Percentiles rank a stretch among this genome's conserved stretches.
Evolutionary conservation across 2,888 invertebrate genomes (phyloP).

Genomic region (Lepidochitona cinerea): DNA sequence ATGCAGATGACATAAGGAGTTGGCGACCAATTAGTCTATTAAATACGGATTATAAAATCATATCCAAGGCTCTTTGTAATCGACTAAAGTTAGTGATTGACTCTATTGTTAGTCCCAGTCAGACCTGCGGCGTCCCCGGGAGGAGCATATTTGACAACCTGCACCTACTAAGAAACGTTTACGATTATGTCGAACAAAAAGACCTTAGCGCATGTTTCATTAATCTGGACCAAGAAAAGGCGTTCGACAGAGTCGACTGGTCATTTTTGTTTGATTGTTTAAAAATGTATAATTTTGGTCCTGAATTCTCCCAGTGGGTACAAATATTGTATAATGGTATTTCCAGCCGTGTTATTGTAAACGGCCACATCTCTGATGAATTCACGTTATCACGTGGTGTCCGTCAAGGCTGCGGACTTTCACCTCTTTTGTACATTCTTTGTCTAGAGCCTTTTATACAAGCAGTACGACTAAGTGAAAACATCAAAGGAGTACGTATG

Average conservation of each 20-base stretch:
- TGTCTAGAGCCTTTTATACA: background rate
- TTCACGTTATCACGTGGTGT: constrained; percentile 6
- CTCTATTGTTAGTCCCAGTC: too few species aligned
- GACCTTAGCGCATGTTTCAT: constrained; percentile 29
- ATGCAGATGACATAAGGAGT: too few species aligned
- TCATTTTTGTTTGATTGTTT: constrained; percentile 33
- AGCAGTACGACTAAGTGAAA: background rate
- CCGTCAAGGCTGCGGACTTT: background rate
- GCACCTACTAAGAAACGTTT: constrained; percentile 30
- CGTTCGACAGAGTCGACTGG: constrained; percentile 38
- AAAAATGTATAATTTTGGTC: constrained; percentile 32
- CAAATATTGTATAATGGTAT: too few species aligned
- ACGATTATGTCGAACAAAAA: constrained; percentile 35
- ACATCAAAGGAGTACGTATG: constrained; percentile 19
- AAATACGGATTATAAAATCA: too few species aligned
- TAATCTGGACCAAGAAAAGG: constrained; percentile 41
- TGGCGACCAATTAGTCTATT: too few species aligned
- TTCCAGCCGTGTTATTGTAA: background rate
- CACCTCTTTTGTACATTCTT: background rate
- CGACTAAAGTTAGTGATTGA: too few species aligned
- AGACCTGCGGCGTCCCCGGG: constrained; percentile 31
- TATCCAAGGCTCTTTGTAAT: too few species aligned
- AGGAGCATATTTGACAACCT: constrained; percentile 37
- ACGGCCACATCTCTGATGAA: background rate
- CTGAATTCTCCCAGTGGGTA: too few species aligned